Evolutionary conservation across 1,140 invertebrate species (phyloP), one percentile per base, ranked within the genome.

Genomic region (Diorhabda sublineata): DNA sequence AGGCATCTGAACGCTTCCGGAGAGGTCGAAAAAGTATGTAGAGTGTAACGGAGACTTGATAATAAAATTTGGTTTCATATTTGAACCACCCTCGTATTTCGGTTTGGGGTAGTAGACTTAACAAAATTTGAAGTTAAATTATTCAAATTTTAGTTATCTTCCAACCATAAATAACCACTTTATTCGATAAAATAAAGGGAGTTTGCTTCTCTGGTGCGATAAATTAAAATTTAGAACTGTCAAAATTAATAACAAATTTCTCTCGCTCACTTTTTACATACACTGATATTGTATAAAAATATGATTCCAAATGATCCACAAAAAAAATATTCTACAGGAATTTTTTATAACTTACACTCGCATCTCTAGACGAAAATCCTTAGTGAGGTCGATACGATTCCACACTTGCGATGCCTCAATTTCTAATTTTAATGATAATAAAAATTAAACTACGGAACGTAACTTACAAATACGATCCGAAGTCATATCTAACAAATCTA

Each of bases 401-500:
- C 66, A 69, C 61, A 71, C 66, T 71, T 66, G 69, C 61, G 58
- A 69, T 67, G 71, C 65, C 69, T 66, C 60, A 69, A 73, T 71
- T 44, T 73, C 67, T 52, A 69, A 73, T 73, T 44, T 73, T 64
- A 66, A 66, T 66, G 69, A 73, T 69, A 71, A 71, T 64, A 69
- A 69, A 71, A 73, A 11, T 71, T 61, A 77, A 69, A 74, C 76
- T 69, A 75, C 78, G 74, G 75, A 73, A 69, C 74, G 76, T 79
- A 80, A 81, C 80, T 81, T 81, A 81, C 80, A 78, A 81, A 79
- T 78, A 79, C 80, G 74, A 72, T 73, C 66, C 60, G 60, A 11
- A 52, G 45, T 52, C n/a, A 4, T 64, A 69, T 66, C 67, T 71
- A 71, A 69, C 59, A 66, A 42, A 64, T 52, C 69, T 71, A 71